Evolutionary conservation across 2,113 vertebrate genomes (phyloP).

Genomic region (Gnathonemus echidnorhynchus): DNA sequence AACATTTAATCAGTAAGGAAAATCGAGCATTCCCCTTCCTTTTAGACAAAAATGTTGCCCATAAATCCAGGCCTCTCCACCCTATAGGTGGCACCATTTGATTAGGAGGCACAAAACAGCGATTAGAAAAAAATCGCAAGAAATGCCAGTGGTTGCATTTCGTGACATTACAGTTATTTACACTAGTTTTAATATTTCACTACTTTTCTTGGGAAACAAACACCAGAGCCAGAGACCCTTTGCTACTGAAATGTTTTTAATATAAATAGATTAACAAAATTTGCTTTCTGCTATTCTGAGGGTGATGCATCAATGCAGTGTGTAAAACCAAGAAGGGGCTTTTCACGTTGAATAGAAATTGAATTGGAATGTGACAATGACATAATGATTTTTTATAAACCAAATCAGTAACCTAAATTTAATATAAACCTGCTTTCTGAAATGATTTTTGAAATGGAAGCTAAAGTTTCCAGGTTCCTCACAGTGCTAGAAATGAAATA

Average conservation of each 20-base stretch:
- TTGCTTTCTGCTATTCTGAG: neutral
- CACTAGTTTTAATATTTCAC: neutral
- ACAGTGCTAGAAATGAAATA: neutral
- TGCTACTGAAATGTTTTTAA: neutral
- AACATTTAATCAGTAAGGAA: neutral
- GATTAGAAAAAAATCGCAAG: neutral
- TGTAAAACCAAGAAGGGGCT: neutral
- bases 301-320: neutral
- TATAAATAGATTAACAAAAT: neutral
- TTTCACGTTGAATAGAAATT: neutral
- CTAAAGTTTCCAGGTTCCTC: neutral
- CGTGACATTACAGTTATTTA: neutral
- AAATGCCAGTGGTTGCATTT: neutral
- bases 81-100: neutral
- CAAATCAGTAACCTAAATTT: neutral
- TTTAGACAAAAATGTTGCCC: neutral
- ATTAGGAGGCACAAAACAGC: neutral
- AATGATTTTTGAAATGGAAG: neutral
- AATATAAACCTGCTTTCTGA: neutral
- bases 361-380: neutral
- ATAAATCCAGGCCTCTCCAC: neutral
- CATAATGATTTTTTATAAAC: neutral
- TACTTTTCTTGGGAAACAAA: neutral
- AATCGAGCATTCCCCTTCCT: neutral
- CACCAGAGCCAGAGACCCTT: neutral